Evolutionary conservation across 1,140 invertebrate genomes (phyloP), one percentile per base, ranked within the genome.

Genomic region (Euura saliciscinereae): DNA sequence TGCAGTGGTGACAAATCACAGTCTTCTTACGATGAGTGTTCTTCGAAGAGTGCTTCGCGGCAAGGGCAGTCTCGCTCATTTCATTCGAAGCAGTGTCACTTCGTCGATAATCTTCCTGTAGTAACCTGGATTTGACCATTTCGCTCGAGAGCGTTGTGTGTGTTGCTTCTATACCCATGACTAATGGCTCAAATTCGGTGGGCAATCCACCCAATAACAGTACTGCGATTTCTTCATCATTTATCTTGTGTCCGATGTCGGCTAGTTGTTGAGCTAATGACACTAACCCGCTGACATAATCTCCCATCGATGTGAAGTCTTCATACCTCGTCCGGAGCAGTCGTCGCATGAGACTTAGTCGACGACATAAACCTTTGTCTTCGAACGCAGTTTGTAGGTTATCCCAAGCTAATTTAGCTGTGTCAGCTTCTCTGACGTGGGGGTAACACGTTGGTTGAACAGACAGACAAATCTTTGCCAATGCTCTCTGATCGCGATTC

Each of bases 161-260:
- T 51, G 46, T 51, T 51, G 46, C 46, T 51, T 51, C 46, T 51
- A 51, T 51, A 51, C 46, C 46, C 46, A 51, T 51, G n/a, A 51
- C 46, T 51, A 51, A 51, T 51, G 46, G 46, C 46, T 51, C 46
- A 51, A 51, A 51, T n/a, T 51, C 46, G 46, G 2, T 51, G 46
- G 46, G 46, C 2, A 51, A 51, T 51, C 46, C 46, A 51, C 46
- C 46, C 46, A 51, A 51, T 51, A 51, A 51, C 11, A 51, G 46
- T n/a, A 51, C 46, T 0, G 46, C 46, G 46, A 51, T 51, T 51
- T 51, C 46, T 51, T 51, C 46, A 51, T 51, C 11, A 2, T 51
- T 51, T 1, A 51, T n/a, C 46, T 51, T 2, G n/a, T 51, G 46
- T 51, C 46, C 46, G 46, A 51, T 51, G 46, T 51, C 46, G 46